Percentiles rank a stretch among this genome's conserved stretches.
These are phyloP conservation scores for Macroramphosus scolopax DNA, from an alignment of 2,797 vertebrate species.

Conservation along the genomic window DNA sequence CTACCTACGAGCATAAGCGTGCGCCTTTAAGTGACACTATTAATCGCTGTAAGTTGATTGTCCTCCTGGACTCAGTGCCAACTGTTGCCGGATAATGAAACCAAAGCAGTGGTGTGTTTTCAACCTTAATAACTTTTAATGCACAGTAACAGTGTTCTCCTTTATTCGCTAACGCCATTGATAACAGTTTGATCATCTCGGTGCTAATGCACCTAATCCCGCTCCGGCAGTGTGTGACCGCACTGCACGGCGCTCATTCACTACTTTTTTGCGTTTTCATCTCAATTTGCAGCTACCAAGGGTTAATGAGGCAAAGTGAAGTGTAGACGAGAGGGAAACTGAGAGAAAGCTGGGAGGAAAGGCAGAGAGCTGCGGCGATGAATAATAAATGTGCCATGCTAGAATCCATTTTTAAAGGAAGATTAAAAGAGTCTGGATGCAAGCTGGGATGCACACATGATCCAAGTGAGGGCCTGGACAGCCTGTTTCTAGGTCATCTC, in stretches of 20 bases:
- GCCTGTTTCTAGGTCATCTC: constrained; percentile 68
- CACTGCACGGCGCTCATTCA: constrained; percentile 32
- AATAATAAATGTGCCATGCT: constrained; percentile 72
- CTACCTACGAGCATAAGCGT: constrained; percentile 24
- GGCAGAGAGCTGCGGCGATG: constrained; percentile 56
- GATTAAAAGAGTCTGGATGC: constrained; percentile 62
- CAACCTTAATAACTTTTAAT: constrained; percentile 40
- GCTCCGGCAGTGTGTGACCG: constrained; percentile 39
- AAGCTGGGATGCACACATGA: constrained; percentile 56
- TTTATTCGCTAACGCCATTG: constrained; percentile 29
- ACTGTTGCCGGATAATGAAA: constrained; percentile 25
- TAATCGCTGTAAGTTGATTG: constrained; percentile 23
- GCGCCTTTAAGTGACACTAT: constrained; percentile 23
- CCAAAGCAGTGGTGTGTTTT: constrained; percentile 18
- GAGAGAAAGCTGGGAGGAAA: constrained; percentile 40
- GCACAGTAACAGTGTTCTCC: constrained; percentile 21
- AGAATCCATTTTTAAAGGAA: constrained; percentile 70
- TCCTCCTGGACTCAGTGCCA: constrained; percentile 17
- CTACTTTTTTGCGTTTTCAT: constrained; percentile 30
- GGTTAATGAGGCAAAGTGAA: constrained; percentile 68
- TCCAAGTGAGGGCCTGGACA: constrained; percentile 49
- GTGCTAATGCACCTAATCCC: constrained; percentile 42
- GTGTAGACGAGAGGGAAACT: constrained; percentile 32
- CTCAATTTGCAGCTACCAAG: constrained; percentile 47
- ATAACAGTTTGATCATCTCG: constrained; percentile 48